These are phyloP conservation scores for Cygnus atratus DNA, from an alignment of 2,113 vertebrate genomes.

Conservation along the genomic window DNA sequence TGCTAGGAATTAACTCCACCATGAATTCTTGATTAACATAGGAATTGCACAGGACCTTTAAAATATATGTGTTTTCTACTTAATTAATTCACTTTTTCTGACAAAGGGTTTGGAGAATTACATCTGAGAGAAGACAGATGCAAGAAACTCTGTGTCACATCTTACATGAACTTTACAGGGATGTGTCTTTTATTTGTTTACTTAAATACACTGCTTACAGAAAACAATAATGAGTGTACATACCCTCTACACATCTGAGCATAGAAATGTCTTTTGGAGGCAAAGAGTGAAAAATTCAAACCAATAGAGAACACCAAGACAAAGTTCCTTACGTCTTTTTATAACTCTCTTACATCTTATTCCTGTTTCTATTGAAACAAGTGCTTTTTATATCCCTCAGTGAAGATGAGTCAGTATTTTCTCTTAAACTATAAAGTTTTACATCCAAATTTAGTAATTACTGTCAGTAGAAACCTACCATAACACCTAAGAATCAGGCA, in stretches of 20 bases:
- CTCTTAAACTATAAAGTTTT: neutral
- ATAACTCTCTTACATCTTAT: neutral
- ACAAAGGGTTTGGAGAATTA: neutral
- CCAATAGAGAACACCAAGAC: neutral
- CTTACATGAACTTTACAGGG: neutral
- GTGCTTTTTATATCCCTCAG: neutral
- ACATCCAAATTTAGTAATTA: neutral
- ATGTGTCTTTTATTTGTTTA: neutral
- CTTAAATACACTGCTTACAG: neutral
- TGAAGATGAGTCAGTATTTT: neutral
- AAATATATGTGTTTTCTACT: neutral
- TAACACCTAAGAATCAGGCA: neutral
- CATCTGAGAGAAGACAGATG: neutral
- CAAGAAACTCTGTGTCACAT: neutral
- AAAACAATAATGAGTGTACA: neutral
- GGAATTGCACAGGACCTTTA: neutral
- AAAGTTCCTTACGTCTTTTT: neutral
- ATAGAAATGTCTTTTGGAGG: neutral
- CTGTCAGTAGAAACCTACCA: neutral
- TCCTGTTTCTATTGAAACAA: neutral
- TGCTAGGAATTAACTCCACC: neutral
- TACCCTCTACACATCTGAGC: neutral
- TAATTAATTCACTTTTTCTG: neutral
- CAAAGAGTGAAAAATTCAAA: neutral
- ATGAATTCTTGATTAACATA: neutral